Evolutionary conservation across 2,113 vertebrate genomes (phyloP).

Genomic region (Petromus typicus): DNA sequence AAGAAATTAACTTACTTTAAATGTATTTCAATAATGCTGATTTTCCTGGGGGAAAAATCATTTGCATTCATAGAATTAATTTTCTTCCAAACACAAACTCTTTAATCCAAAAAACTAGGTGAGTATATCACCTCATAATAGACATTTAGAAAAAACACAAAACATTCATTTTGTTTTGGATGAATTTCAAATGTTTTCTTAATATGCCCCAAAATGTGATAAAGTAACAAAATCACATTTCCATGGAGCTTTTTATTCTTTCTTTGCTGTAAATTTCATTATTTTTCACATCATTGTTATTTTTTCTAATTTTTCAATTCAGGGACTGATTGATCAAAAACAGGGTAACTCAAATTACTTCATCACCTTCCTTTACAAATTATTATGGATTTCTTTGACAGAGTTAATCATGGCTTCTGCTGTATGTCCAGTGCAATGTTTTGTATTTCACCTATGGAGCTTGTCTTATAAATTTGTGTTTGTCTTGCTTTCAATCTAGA

Average conservation of each 20-base stretch:
- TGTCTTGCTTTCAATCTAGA: neutral
- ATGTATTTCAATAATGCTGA: conserved; percentile 46
- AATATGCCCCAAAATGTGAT: neutral
- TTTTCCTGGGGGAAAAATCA: conserved; percentile 9
- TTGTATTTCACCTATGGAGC: neutral
- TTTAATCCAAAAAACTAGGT: conserved; percentile 26
- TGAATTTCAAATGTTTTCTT: neutral
- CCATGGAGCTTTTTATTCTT: neutral
- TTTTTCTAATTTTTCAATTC: conserved; percentile 3
- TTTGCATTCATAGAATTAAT: conserved; percentile 28
- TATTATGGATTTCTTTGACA: neutral
- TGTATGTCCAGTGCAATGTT: neutral
- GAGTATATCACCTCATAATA: conserved; percentile 32
- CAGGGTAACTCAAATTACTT: neutral
- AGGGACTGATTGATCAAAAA: neutral
- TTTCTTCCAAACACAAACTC: conserved; percentile 47
- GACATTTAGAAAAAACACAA: conserved; percentile 41
- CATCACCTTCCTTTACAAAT: neutral
- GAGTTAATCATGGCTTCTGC: neutral
- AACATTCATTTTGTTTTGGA: conserved; percentile 56
- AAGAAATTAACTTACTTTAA: conserved; percentile 68
- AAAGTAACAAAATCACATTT: conserved; percentile 6
- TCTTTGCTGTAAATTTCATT: neutral
- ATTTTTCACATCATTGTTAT: neutral
- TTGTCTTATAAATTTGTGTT: neutral